Evolutionary conservation across 2,888 invertebrate species (phyloP), one percentile per base, ranked within the genome.

Genomic region (Drosophila helvetica): DNA sequence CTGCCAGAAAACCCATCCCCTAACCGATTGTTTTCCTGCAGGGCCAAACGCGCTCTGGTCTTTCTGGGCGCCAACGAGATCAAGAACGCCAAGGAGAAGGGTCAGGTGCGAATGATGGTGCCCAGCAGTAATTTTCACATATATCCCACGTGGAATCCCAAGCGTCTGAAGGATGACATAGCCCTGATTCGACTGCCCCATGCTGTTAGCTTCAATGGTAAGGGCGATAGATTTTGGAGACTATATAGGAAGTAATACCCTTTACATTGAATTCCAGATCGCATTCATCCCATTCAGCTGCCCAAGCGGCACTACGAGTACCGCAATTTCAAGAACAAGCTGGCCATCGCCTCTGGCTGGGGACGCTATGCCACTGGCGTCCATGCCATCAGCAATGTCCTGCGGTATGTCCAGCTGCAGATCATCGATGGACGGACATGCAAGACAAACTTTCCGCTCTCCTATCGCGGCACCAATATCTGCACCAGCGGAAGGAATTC

Each of bases 301-400:
- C 92, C 93, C 5, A 77, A 89, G 30, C 79, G 90, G 4, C 89
- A 88, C 55, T 90, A 90, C 62, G 90, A 89, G 54, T 86, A 88
- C 27, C 89, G 88, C 19, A 88, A 74, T 52, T 92, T 92, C 55
- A 90, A 89, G 50, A 91, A 91, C 56, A 90, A 90, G 56, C 72
- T 89, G 25, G 92, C 91, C 22, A 88, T 91, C 7, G 93, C 92
- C 53, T 92, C 92, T 22, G 93, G 93, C 12, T 93, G 93, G 93
- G 93, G 93, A 8, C 91, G 90, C 47, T 91, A 90, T 78, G 90
- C 91, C 6, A 89, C 91, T 1, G 91, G 91, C 2, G 90, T 91
- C 0, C 91, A 91, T 74, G 91, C 91, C 25, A 91, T 91, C 38
- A 91, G 91, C 75, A 90, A 90, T 50, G 92, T 92, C 25, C 79